Conservation (phyloP, 1,140 invertebrate species). For the Hycleus phaleratus region DNA sequence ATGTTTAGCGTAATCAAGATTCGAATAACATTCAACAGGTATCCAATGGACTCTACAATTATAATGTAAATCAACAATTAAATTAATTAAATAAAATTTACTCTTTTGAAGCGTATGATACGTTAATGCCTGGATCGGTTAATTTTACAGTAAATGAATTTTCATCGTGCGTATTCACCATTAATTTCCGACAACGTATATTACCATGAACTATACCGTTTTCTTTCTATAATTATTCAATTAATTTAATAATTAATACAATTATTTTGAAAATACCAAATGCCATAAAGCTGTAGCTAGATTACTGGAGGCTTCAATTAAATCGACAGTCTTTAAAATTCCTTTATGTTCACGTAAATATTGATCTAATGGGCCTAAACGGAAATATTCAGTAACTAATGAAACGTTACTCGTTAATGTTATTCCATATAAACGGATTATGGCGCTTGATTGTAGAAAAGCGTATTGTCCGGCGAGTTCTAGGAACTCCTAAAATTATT, state of each 20-base stretch:
- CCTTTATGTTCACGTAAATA: conserved; percentile 55
- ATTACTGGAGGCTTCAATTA: conserved; percentile 69
- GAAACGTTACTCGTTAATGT: conserved; percentile 63
- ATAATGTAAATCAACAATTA: conserved; percentile 6
- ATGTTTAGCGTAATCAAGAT: conserved; percentile 54
- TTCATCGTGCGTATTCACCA: conserved; percentile 60
- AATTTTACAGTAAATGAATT: conserved; percentile 69
- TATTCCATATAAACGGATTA: conserved; percentile 69
- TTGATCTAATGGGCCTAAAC: conserved; percentile 65
- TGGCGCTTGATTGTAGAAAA: conserved; percentile 60
- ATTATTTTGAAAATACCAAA: conserved; percentile 45
- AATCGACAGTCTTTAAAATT: conserved; percentile 56
- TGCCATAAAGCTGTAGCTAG: conserved; percentile 75
- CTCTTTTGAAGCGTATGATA: conserved; percentile 49
- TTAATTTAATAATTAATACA: conserved; percentile 17
- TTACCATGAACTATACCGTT: conserved; percentile 75
- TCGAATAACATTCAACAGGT: conserved; percentile 67
- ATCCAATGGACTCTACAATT: conserved; percentile 73
- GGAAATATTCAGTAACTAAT: conserved; percentile 72
- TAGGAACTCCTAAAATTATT: conserved; percentile 58
- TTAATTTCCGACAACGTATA: conserved; percentile 73
- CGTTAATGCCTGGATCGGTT: conserved; percentile 65
- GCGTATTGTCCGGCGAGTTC: conserved; percentile 66
- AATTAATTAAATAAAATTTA: conserved; percentile 42
- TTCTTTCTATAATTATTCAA: conserved; percentile 53